Base-by-base conservation (phyloP, 2,113 vertebrate genomes). In the Sebastes schlegelii region DNA sequence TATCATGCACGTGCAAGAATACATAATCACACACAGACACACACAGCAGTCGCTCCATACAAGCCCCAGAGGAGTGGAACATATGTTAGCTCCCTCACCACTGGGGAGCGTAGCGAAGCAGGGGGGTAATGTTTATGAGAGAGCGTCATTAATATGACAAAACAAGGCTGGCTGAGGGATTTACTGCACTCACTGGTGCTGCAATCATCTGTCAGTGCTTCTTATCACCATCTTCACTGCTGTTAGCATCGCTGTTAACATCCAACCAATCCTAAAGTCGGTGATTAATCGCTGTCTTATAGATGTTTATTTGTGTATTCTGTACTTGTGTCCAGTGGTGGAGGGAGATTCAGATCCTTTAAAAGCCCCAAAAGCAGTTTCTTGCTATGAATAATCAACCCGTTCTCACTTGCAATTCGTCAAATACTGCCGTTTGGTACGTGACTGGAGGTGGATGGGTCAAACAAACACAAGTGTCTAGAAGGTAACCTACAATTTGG, bases 91-190 rank as follows among this genome's bases (percentile, higher is more conserved):
- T 77, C 67, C 74, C 69, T 77, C 54, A 61, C 67, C 77, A 69
- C 67, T 66, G 63, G 82, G 82, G 86, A 90, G 64, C n/a, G 67
- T 54, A 61, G 3, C 16, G 1, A 58, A 52, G 83, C 75, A 46
- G 84, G 77, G 82, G 74, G 89, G 70, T 86, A 74, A 80, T 91
- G 89, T 88, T 91, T 89, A 88, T 86, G 87, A 85, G 79, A 52
- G 49, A 77, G 46, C 52, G 19, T 90, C 86, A 86, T 92, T 91
- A 93, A 91, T 93, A 89, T 91, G 92, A 93, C 89, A 89, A 84
- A 91, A 90, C 91, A 85, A 93, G 92, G 74, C 85, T 78, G 87
- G 84, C 77, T 74, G 81, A 85, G 85, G 89, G 88, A 90, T 91
- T 93, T 90, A 87, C 63, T 48, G 74, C 80, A 49, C 73, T 79